Evolutionary conservation across 2,888 invertebrate genomes (phyloP).

Genomic region (Noctua pronuba): DNA sequence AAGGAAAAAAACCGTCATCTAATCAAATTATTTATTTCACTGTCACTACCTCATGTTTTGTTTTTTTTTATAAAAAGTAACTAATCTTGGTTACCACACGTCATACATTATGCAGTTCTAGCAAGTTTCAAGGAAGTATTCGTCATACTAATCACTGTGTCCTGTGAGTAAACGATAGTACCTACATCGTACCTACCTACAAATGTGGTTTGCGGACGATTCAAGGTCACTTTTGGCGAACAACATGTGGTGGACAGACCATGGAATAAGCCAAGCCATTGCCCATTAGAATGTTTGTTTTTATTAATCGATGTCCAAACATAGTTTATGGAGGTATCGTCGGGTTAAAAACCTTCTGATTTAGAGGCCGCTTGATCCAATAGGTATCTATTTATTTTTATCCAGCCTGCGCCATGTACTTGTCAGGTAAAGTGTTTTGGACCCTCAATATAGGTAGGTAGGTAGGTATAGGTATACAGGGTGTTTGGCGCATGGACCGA

Average conservation of each 20-base stretch:
- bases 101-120: conserved; percentile 1
- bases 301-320: not conserved
- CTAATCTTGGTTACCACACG: not conserved
- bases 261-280: not conserved
- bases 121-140: conserved; percentile 1
- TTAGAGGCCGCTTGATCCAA: not conserved
- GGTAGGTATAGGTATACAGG: too few relatives aligned
- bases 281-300: not conserved
- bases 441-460: not conserved
- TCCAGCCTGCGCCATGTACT: not conserved
- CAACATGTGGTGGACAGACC: conserved; percentile 5
- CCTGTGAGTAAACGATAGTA: conserved; percentile 2
- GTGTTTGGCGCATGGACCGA: too few relatives aligned
- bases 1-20: not conserved
- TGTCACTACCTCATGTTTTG: not conserved
- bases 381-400: not conserved
- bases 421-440: not conserved
- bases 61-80: not conserved
- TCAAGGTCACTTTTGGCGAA: conserved; percentile 14
- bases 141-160: not conserved
- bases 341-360: not conserved
- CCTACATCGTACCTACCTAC: not conserved
- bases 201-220: not conserved
- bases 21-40: too few relatives aligned
- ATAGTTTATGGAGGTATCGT: not conserved